These are phyloP conservation scores for Tapirus terrestris DNA, from an alignment of 2,113 vertebrate genomes.

Conservation along the genomic window DNA sequence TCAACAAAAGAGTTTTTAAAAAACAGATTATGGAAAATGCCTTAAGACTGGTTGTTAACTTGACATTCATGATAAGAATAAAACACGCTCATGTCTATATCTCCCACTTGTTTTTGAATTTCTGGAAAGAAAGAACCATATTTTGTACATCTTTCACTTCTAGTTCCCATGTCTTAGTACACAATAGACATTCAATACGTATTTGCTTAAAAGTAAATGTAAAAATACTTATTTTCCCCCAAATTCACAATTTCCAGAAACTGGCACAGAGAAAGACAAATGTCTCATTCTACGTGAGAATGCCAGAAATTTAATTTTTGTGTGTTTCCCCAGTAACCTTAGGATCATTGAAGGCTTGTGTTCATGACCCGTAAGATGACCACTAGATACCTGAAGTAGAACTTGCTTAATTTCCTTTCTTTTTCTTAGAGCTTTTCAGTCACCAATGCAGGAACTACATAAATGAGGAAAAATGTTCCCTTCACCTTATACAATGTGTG, in stretches of 20 bases:
- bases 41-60: not conserved
- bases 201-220: not conserved
- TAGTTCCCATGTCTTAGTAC: not conserved
- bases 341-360: not conserved
- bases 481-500: not conserved
- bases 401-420: not conserved
- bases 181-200: not conserved
- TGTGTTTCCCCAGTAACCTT: too few species aligned
- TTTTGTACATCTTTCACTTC: not conserved
- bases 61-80: not conserved
- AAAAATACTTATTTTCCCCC: not conserved
- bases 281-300: not conserved
- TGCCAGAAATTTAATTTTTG: not conserved
- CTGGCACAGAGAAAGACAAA: not conserved
- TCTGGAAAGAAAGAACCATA: not conserved
- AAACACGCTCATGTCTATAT: not conserved
- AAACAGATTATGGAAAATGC: not conserved
- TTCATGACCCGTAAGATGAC: not conserved
- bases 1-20: not conserved
- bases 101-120: not conserved
- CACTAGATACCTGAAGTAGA: not conserved
- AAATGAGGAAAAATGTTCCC: not conserved
- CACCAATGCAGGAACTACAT: not conserved
- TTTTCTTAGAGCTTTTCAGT: not conserved
- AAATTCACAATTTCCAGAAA: not conserved